Conservation (phyloP, 2,113 vertebrate genomes). For the Podiceps cristatus region DNA sequence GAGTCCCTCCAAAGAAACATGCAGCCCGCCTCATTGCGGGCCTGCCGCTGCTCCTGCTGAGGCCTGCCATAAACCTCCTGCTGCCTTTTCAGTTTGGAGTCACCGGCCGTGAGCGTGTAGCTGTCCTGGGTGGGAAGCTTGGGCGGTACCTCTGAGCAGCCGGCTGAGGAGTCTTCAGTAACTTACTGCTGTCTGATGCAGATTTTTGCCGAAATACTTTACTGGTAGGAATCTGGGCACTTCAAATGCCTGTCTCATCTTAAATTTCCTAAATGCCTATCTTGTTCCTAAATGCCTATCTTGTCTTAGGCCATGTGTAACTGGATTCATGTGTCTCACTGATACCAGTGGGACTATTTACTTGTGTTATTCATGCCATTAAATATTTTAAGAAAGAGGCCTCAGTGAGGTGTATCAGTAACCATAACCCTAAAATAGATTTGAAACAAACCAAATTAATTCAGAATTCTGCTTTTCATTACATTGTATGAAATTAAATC, state of each 20-base stretch:
- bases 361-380: neutral
- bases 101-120: neutral
- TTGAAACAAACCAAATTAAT: neutral
- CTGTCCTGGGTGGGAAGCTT: neutral
- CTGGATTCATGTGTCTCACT: neutral
- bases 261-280: neutral
- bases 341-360: neutral
- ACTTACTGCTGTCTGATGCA: neutral
- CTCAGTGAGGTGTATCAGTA: neutral
- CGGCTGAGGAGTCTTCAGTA: neutral
- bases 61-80: neutral
- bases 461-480: neutral
- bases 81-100: neutral
- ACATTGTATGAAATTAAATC: neutral
- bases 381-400: neutral
- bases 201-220: neutral
- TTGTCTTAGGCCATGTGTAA: neutral
- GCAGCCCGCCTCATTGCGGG: neutral
- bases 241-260: neutral
- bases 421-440: neutral
- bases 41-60: neutral
- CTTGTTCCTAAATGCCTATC: neutral
- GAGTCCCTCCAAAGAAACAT: neutral
- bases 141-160: neutral
- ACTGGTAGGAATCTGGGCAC: neutral